Conservation (phyloP, 2,113 vertebrate species). For the Charadrius vociferus region DNA sequence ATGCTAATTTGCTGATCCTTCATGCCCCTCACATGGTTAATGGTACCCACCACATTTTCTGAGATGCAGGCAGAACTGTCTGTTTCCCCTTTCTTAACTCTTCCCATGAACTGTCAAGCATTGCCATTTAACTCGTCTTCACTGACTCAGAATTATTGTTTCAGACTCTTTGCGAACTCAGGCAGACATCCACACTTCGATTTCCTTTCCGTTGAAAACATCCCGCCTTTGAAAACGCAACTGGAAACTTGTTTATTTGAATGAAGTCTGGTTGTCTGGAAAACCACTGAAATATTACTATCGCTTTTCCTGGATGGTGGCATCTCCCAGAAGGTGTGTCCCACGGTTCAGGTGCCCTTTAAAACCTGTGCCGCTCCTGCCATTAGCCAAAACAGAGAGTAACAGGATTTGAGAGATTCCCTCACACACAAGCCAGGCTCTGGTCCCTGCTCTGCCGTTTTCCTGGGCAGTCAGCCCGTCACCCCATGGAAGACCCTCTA, state of each 20-base stretch:
- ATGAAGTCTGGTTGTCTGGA: not conserved
- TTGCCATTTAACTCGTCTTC: not conserved
- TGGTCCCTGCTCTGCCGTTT: not conserved
- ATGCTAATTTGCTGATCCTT: not conserved
- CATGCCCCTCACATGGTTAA: not conserved
- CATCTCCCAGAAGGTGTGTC: not conserved
- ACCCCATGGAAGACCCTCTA: not conserved
- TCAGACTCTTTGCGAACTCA: not conserved
- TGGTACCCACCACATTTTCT: not conserved
- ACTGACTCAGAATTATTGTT: not conserved
- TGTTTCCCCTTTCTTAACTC: not conserved
- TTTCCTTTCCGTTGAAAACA: not conserved
- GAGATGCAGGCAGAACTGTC: not conserved
- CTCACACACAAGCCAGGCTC: not conserved
- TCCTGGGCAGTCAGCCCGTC: not conserved
- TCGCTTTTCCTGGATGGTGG: not conserved
- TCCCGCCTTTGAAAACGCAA: not conserved
- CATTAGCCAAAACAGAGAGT: not conserved
- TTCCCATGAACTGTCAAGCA: not conserved
- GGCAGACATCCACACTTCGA: not conserved
- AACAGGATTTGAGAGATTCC: not conserved
- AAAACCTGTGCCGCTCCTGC: not conserved
- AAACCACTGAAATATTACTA: not conserved
- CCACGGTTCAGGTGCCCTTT: not conserved
- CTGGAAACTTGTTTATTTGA: not conserved